phyloP scores from a whole-genome alignment of 2,113 vertebrate species.

The Prunella himalayana region DNA sequence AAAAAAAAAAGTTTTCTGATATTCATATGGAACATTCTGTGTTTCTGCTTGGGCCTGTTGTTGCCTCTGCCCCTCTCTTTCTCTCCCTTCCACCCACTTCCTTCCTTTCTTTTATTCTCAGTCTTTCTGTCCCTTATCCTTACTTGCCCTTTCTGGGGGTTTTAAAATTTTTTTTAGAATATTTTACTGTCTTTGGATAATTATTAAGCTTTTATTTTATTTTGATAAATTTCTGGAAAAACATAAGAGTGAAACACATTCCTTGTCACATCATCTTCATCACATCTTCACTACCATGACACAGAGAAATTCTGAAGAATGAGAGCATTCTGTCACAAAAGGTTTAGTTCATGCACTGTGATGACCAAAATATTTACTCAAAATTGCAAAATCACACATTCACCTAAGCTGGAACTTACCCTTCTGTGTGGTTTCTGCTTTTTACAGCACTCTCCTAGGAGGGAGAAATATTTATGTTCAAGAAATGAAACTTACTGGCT shows the following conservation, averaged over 20 bases:
- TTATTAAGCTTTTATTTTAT: background rate
- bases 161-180: background rate
- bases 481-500: background rate
- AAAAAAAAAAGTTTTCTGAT: background rate
- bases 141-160: background rate
- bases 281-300: background rate
- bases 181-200: background rate
- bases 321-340: background rate
- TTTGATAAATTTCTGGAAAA: background rate
- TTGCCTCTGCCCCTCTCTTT: background rate
- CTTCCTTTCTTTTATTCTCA: background rate
- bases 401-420: background rate
- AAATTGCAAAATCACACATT: background rate
- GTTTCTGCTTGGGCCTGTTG: background rate
- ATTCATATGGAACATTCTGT: background rate
- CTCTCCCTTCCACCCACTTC: accelerated
- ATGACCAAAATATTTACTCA: background rate
- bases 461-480: background rate
- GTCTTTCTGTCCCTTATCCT: background rate
- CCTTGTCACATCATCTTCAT: background rate
- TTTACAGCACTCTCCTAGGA: background rate
- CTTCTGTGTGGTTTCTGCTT: background rate
- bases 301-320: background rate
- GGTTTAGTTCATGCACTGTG: background rate
- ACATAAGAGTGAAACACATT: background rate